phyloP scores from a whole-genome alignment of 2,888 invertebrate species.

The Melinaea menophilus region DNA sequence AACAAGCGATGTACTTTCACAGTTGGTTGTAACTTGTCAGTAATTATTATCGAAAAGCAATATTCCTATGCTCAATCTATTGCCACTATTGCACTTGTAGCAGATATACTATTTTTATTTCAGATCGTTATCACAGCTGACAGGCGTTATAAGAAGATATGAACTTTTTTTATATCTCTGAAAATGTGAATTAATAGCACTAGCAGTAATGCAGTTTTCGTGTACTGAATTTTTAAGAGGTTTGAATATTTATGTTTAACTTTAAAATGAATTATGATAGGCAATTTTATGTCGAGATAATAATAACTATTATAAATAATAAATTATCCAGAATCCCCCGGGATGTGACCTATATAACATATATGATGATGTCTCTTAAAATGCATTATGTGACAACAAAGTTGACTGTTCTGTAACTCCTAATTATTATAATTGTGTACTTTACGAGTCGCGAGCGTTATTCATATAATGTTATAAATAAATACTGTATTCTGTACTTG shows the following conservation, averaged over 20 bases:
- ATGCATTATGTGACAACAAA: constrained; percentile 3
- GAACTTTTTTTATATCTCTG: constrained; percentile 13
- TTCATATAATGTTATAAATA: background rate
- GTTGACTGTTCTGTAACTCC: background rate
- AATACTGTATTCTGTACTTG: background rate
- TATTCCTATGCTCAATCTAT: constrained; percentile 17
- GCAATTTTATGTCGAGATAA: background rate
- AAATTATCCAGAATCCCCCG: background rate
- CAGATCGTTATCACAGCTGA: constrained; percentile 32
- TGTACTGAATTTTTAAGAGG: constrained; percentile 6
- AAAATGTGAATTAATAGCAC: constrained; percentile 1
- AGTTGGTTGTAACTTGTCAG: too few species aligned
- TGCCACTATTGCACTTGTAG: constrained; percentile 26
- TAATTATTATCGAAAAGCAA: too few species aligned
- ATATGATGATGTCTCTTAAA: constrained; percentile 2
- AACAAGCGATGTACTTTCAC: too few species aligned
- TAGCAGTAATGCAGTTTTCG: constrained; percentile 4
- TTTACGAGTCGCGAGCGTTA: background rate
- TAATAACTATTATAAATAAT: background rate
- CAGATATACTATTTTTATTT: constrained; percentile 38
- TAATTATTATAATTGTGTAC: constrained; percentile 4
- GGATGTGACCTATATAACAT: background rate
- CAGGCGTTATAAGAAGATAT: constrained; percentile 28
- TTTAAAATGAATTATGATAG: constrained; percentile 1
- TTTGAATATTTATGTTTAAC: constrained; percentile 4